Percentiles rank a stretch among this genome's conserved stretches.
Conservation (phyloP, 2,888 invertebrate species). For the Salpingus planirostris region DNA sequence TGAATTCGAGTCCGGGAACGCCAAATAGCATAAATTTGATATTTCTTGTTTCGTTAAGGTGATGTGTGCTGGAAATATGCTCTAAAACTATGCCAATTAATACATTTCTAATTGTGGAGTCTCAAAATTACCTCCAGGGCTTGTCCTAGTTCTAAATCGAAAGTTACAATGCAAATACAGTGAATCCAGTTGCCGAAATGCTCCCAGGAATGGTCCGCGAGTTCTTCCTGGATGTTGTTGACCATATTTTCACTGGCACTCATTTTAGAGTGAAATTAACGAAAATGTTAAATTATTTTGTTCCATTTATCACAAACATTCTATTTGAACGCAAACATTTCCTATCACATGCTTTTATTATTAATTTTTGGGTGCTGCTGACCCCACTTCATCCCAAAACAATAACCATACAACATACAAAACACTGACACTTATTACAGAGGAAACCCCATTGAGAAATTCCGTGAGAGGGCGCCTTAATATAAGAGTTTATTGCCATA, state of each 20-base stretch:
- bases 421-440: no score
- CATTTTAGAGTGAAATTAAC: constrained; percentile 3
- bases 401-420: constrained; percentile 3
- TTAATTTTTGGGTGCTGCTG: constrained; percentile 4
- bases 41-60: constrained; percentile 76
- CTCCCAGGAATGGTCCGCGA: constrained; percentile 48
- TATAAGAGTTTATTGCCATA: no score
- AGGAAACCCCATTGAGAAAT: no score
- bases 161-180: constrained; percentile 96
- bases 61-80: constrained; percentile 73
- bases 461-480: no score
- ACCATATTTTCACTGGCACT: no score
- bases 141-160: constrained; percentile 97
- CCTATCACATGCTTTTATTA: constrained; percentile 8
- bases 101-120: not conserved
- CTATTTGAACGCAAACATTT: no score
- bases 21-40: constrained; percentile 92
- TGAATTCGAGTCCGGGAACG: constrained; percentile 98
- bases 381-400: constrained; percentile 13
- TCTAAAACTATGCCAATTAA: constrained; percentile 45
- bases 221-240: constrained; percentile 9
- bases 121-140: constrained; percentile 70
- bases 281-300: constrained; percentile 4
- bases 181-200: constrained; percentile 90
- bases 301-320: constrained; percentile 6